These are phyloP conservation scores for Tetanocera ferruginea DNA, from an alignment of 2,888 invertebrate species.

Conservation along the genomic window DNA sequence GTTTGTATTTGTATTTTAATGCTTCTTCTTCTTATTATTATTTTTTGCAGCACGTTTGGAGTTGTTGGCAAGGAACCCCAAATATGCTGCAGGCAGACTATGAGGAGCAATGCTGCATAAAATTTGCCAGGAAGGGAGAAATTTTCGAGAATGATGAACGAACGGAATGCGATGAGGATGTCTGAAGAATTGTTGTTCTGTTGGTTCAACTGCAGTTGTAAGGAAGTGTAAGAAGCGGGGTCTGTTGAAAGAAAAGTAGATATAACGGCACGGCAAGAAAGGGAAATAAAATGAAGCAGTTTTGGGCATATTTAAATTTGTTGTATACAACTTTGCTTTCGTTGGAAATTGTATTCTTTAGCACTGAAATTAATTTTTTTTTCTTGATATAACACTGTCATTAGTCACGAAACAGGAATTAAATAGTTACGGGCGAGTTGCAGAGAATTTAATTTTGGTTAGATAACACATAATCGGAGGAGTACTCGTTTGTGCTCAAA, in stretches of 20 bases:
- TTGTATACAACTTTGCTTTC: too few relatives aligned
- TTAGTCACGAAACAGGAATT: too few relatives aligned
- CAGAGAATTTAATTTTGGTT: too few relatives aligned
- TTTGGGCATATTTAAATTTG: background rate
- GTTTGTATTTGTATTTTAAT: slow-evolving; percentile 5
- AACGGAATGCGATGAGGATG: background rate
- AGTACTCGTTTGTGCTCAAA: too few relatives aligned
- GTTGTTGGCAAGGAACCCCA: slow-evolving; percentile 10
- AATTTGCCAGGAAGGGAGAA: slow-evolving; percentile 40
- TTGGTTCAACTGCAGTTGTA: background rate
- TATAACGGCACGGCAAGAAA: background rate
- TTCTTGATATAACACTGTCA: too few relatives aligned
- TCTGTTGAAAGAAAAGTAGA: background rate
- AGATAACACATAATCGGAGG: too few relatives aligned
- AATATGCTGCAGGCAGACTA: slow-evolving; percentile 48
- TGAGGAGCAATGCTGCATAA: slow-evolving; percentile 48
- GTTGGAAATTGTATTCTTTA: too few relatives aligned
- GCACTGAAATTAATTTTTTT: too few relatives aligned
- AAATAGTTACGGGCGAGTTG: too few relatives aligned
- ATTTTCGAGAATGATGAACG: background rate
- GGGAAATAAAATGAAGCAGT: slow-evolving; percentile 3
- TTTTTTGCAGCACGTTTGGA: background rate
- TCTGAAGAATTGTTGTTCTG: too few relatives aligned
- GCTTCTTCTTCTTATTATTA: background rate
- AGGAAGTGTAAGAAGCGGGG: background rate